Conservation (phyloP, 2,888 invertebrate species). For the Drosophila neoperkinsi region DNA sequence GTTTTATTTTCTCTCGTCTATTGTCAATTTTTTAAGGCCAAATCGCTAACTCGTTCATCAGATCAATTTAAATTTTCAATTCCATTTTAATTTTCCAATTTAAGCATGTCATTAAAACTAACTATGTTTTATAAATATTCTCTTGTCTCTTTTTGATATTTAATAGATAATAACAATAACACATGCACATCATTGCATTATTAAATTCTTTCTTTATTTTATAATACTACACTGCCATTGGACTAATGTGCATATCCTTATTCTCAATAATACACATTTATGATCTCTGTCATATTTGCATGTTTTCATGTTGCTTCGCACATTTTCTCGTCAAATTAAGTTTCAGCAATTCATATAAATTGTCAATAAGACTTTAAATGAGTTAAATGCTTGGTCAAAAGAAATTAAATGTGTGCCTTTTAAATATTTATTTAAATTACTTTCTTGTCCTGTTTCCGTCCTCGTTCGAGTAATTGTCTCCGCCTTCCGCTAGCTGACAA, state of each 20-base stretch:
- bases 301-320: neutral
- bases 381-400: conserved; percentile 31
- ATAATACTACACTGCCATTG: neutral
- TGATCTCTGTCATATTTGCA: neutral
- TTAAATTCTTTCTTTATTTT: neutral
- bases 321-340: neutral
- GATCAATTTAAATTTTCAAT: neutral
- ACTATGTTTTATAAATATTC: neutral
- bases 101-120: neutral
- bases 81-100: neutral
- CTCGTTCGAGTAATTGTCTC: neutral
- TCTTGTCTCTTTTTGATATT: neutral
- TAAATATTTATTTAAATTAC: conserved; percentile 56
- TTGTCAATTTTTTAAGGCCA: no score
- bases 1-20: neutral
- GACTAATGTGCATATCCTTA: neutral
- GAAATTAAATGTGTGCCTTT: conserved; percentile 27
- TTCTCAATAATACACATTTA: neutral
- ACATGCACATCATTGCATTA: neutral
- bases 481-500: conserved; percentile 9
- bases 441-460: conserved; percentile 8
- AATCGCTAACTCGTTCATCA: no score
- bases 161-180: neutral
- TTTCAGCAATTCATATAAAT: conserved; percentile 41
- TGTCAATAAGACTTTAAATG: conserved; percentile 54